Percentiles rank a stretch among this genome's conserved stretches.
phyloP scores from a whole-genome alignment of 2,797 vertebrate genomes.

The Garrulus glandarius region DNA sequence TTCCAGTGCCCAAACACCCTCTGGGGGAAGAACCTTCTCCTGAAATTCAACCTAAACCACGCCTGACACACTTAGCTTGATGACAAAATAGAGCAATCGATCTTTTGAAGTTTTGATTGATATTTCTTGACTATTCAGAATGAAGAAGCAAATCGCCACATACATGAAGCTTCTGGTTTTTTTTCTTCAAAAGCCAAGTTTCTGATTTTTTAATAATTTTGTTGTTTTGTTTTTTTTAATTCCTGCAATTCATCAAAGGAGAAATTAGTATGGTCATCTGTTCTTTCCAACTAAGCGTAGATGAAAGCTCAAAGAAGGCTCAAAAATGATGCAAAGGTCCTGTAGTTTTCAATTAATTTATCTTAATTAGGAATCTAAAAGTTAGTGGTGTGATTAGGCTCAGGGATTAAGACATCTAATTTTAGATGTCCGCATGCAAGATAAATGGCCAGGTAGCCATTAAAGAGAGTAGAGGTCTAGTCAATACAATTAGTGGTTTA shows the following conservation, averaged over 20 bases:
- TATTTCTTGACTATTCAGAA: neutral
- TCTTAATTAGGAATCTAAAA: conserved; percentile 14
- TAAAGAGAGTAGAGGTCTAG: conserved; percentile 14
- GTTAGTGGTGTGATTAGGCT: neutral
- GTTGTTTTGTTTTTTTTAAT: neutral
- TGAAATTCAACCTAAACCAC: neutral
- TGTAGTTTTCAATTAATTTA: conserved; percentile 12
- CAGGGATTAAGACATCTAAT: neutral
- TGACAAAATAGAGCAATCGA: neutral
- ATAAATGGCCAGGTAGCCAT: conserved; percentile 16
- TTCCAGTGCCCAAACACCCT: neutral
- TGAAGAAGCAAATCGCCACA: neutral
- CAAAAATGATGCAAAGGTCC: neutral
- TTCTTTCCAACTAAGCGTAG: neutral
- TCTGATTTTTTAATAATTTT: neutral
- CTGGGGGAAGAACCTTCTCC: neutral
- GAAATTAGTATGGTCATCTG: neutral
- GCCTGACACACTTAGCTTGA: neutral
- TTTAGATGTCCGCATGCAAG: neutral
- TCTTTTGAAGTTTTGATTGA: neutral
- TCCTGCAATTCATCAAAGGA: neutral
- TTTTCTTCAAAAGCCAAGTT: neutral
- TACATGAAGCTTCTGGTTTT: fast-evolving
- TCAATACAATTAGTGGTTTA: conserved; percentile 53
- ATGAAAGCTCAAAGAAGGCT: neutral